Percentiles rank a stretch among this genome's conserved stretches.
These are phyloP conservation scores for Hydropsyche tenuis DNA, from an alignment of 1,140 invertebrate species.

Conservation along the genomic window DNA sequence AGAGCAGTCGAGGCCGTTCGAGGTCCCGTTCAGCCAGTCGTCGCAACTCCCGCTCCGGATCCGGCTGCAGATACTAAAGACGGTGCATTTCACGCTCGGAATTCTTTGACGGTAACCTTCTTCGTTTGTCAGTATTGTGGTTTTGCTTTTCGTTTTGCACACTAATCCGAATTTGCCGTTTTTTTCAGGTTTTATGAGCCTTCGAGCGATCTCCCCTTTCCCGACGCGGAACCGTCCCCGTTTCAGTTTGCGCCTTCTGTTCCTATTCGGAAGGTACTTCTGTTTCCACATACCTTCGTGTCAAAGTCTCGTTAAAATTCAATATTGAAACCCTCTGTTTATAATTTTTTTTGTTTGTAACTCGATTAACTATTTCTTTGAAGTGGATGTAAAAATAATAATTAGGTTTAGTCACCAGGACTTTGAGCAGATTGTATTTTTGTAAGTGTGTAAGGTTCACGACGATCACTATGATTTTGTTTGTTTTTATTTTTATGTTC, in stretches of 20 bases:
- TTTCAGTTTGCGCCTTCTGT: constrained; percentile 24
- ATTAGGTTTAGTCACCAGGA: background rate
- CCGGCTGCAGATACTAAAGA: constrained; percentile 33
- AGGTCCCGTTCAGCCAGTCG: constrained; percentile 55
- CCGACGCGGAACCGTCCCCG: background rate
- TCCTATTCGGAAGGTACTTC: constrained; percentile 33
- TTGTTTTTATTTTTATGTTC: no score
- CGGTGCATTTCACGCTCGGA: background rate
- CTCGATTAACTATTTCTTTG: background rate
- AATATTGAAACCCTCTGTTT: background rate
- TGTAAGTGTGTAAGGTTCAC: no score
- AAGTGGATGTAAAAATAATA: background rate
- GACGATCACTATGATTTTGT: no score
- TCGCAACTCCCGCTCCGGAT: constrained; percentile 58
- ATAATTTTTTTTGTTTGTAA: background rate
- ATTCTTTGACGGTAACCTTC: constrained; percentile 5
- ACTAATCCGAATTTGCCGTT: background rate
- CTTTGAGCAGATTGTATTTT: background rate
- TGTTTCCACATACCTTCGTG: constrained; percentile 2
- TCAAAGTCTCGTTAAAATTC: background rate
- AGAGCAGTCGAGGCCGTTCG: constrained; percentile 59
- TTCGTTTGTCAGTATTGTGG: no score
- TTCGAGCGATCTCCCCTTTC: no score
- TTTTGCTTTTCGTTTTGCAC: background rate
- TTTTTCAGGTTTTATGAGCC: background rate